A percentile compares a stretch with the other conserved stretches of the same genome.
Evolutionary conservation across 2,113 vertebrate genomes (phyloP).

Genomic region (Opisthocomus hoazin): DNA sequence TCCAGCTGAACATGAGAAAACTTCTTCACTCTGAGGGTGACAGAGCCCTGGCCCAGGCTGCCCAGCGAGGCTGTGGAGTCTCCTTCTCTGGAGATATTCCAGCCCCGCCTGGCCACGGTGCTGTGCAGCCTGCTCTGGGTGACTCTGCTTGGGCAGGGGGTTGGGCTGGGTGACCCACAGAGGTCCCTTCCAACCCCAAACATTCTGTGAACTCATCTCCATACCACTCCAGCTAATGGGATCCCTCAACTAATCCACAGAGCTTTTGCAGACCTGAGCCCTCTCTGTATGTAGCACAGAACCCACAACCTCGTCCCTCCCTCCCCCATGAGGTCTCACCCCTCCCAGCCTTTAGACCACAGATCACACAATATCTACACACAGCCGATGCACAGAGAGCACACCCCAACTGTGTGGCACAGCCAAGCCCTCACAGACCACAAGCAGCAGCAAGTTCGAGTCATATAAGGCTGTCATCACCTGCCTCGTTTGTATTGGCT

Average conservation of each 20-base stretch:
- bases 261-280: neutral
- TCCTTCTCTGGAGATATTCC: too few species aligned
- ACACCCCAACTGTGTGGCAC: neutral
- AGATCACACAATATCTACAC: too few species aligned
- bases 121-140: too few species aligned
- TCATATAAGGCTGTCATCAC: neutral
- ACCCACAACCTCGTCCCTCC: neutral
- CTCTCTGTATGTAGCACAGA: neutral
- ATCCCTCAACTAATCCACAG: neutral
- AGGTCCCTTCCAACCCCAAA: too few species aligned
- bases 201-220: too few species aligned
- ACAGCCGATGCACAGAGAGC: neutral
- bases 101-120: too few species aligned
- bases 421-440: neutral
- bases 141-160: too few species aligned
- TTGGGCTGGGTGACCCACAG: too few species aligned
- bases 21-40: too few species aligned
- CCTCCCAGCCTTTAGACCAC: neutral
- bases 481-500: neutral
- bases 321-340: neutral
- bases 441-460: rapidly evolving
- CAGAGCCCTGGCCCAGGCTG: too few species aligned
- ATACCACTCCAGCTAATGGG: rapidly evolving
- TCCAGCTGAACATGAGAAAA: too few species aligned
- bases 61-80: too few species aligned